A percentile compares a stretch with the other conserved stretches of the same genome.
phyloP scores from a whole-genome alignment of 1,140 invertebrate genomes.

The Cyclina sinensis region DNA sequence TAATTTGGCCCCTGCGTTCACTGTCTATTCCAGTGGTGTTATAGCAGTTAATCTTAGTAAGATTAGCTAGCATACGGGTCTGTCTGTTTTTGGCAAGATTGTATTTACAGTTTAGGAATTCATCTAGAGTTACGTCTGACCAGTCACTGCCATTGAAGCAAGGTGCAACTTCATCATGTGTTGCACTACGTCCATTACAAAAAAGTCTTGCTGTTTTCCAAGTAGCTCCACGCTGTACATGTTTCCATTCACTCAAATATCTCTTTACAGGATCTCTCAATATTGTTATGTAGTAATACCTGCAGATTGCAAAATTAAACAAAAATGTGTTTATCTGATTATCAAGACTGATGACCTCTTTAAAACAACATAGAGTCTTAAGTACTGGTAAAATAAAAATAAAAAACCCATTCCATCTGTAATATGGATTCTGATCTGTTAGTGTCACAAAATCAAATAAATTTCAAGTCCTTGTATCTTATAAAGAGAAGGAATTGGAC shows the following conservation, averaged over 20 bases:
- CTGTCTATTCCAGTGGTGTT: slow-evolving; percentile 92
- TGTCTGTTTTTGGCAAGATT: slow-evolving; percentile 99
- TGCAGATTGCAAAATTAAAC: slow-evolving; percentile 81
- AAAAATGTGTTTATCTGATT: too few relatives aligned
- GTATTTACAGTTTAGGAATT: slow-evolving; percentile 96
- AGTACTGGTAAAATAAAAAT: too few relatives aligned
- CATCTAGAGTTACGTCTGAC: slow-evolving; percentile 91
- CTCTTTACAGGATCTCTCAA: slow-evolving; percentile 96
- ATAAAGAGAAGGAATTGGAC: too few relatives aligned
- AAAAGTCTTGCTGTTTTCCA: slow-evolving; percentile 90
- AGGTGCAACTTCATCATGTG: slow-evolving; percentile 88
- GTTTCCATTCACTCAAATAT: slow-evolving; percentile 97
- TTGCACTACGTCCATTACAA: slow-evolving; percentile 91
- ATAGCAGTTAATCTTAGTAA: slow-evolving; percentile 98
- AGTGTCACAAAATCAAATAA: too few relatives aligned
- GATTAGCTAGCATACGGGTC: slow-evolving; percentile 97
- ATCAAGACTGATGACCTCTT: too few relatives aligned
- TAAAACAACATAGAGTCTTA: too few relatives aligned
- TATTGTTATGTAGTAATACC: slow-evolving; percentile 98
- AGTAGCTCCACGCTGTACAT: slow-evolving; percentile 99
- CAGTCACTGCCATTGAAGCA: slow-evolving; percentile 88
- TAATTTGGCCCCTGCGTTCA: slow-evolving; percentile 91
- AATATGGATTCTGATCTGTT: too few relatives aligned
- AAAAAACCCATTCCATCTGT: too few relatives aligned
- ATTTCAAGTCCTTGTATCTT: too few relatives aligned